Percentiles rank a stretch among this genome's conserved stretches.
phyloP scores from a whole-genome alignment of 2,888 invertebrate species.

The Lochmaea crataegi region DNA sequence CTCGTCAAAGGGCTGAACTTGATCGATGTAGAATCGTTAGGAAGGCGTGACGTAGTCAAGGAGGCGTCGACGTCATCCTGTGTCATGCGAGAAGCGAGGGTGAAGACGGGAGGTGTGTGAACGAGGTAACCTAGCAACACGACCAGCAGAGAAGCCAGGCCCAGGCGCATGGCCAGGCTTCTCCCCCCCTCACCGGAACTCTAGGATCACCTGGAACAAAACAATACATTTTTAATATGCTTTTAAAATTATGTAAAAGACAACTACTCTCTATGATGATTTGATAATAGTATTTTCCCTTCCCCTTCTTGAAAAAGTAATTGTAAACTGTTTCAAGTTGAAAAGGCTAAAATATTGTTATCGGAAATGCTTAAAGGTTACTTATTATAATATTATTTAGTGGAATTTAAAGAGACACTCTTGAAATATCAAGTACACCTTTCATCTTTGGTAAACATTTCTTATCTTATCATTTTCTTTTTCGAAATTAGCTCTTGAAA shows the following conservation, averaged over 20 bases:
- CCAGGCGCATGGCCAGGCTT: constrained; percentile 72
- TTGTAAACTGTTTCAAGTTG: no score
- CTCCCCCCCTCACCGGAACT: constrained; percentile 64
- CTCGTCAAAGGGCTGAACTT: neutral
- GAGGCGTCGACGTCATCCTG: constrained; percentile 41
- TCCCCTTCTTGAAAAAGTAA: neutral
- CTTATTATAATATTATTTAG: neutral
- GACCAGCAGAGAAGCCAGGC: constrained; percentile 67
- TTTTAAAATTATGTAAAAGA: neutral
- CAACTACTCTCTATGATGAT: no score
- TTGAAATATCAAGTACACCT: neutral
- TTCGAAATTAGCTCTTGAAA: no score
- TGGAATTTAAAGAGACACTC: neutral
- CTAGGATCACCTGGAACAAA: constrained; percentile 59
- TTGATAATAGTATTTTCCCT: no score
- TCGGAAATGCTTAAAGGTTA: neutral
- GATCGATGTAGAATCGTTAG: constrained; percentile 6
- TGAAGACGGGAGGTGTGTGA: constrained; percentile 42
- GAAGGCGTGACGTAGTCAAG: constrained; percentile 3
- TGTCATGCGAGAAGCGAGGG: constrained; percentile 42
- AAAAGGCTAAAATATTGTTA: no score
- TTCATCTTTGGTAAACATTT: neutral
- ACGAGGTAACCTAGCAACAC: constrained; percentile 63
- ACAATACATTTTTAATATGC: neutral
- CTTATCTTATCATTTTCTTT: neutral